phyloP scores from a whole-genome alignment of 2,113 vertebrate species.

The Onychostruthus taczanowskii region DNA sequence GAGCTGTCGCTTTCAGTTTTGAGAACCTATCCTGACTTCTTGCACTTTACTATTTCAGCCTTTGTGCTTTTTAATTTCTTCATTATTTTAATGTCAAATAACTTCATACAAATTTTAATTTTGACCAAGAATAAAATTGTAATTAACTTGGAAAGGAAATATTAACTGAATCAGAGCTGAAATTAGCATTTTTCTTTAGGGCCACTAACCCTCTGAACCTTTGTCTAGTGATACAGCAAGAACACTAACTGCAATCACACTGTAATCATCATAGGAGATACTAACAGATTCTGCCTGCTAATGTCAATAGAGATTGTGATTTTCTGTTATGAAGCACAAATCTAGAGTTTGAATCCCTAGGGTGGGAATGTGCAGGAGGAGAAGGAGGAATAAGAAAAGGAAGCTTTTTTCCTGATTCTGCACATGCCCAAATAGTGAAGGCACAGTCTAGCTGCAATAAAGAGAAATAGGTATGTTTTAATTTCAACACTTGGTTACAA shows the following conservation, averaged over 20 bases:
- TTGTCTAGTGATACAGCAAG: background rate
- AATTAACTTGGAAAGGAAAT: background rate
- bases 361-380: background rate
- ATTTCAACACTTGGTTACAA: background rate
- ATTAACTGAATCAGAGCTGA: background rate
- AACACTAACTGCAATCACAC: background rate
- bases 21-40: background rate
- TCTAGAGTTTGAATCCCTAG: background rate
- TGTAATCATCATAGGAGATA: background rate
- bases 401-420: background rate
- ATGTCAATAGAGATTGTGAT: background rate
- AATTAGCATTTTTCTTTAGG: background rate
- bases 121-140: background rate
- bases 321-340: background rate
- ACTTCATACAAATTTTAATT: background rate
- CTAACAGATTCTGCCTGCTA: background rate
- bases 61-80: background rate
- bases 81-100: background rate
- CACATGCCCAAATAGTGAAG: background rate
- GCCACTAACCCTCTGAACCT: background rate
- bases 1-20: background rate
- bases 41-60: background rate
- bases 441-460: background rate
- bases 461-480: background rate
- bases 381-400: background rate